Evolutionary conservation across 2,888 invertebrate species (phyloP).

Genomic region (Xylota sylvarum): DNA sequence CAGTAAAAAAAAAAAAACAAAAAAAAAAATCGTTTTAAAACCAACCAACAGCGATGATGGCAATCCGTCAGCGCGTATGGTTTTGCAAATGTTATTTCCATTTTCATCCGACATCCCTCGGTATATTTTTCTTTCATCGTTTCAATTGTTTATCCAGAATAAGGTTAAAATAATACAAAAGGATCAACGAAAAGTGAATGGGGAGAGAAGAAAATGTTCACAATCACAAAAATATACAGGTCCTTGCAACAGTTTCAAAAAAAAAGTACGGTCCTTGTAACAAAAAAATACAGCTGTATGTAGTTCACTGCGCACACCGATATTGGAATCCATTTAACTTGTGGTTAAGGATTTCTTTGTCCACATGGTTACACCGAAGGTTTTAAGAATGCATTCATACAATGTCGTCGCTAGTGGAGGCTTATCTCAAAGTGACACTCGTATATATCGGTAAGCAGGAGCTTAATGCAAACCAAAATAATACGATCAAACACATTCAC

Average conservation of each 20-base stretch:
- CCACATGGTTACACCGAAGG: slow-evolving; percentile 18
- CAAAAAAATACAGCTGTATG: slow-evolving; percentile 50
- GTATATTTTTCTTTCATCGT: slow-evolving; percentile 77
- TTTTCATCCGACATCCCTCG: slow-evolving; percentile 60
- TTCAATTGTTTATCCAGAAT: slow-evolving; percentile 77
- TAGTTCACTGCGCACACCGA: slow-evolving; percentile 19
- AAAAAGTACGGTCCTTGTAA: background rate
- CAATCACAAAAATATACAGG: slow-evolving; percentile 51
- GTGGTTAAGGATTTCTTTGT: slow-evolving; percentile 62
- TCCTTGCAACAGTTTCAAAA: slow-evolving; percentile 21
- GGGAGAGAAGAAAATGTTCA: slow-evolving; percentile 4
- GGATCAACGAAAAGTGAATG: slow-evolving; percentile 50
- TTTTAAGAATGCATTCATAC: slow-evolving; percentile 26
- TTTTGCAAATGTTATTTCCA: slow-evolving; percentile 55
- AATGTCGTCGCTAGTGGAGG: slow-evolving; percentile 31
- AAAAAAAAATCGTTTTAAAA: slow-evolving; percentile 19
- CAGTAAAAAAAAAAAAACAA: slow-evolving; percentile 19
- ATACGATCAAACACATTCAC: slow-evolving; percentile 24
- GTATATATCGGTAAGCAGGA: slow-evolving; percentile 11
- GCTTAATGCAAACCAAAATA: slow-evolving; percentile 9
- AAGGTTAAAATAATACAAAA: slow-evolving; percentile 72
- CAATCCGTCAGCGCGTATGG: slow-evolving; percentile 61
- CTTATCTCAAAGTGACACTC: slow-evolving; percentile 70
- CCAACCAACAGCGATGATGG: slow-evolving; percentile 35
- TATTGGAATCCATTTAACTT: slow-evolving; percentile 57